Base-by-base conservation (phyloP, 2,888 invertebrate species). In the Apamea anceps region DNA sequence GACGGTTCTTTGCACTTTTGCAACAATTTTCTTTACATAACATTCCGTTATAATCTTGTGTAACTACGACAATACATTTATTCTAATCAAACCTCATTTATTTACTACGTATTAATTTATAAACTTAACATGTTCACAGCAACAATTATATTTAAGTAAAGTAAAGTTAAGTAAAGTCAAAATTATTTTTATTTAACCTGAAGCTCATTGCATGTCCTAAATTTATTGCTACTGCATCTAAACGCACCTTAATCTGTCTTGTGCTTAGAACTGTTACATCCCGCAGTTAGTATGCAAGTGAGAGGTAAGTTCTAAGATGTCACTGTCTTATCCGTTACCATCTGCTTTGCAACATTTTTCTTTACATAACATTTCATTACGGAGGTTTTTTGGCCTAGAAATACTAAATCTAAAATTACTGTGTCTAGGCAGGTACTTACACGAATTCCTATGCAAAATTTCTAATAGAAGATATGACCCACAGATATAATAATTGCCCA, bases 11-110 rank as follows among this genome's bases (percentile, higher is more conserved):
- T 66, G 42, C n/a, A 71, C 37, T 71, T 72, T 79, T 80, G 62
- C 72, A 80, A 80, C 60, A 74, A 77, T 80, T 54, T 71, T 72
- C 15, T 51, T 86, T 82, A 81, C 78, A 77, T 88, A 88, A 87
- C 32, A 73, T 79, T 68, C 4, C 28, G 60, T 67, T 60, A 73
- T 13, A 62, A 62, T 1, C 18, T 32, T 32, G 21, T 21, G 21
- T 4, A 63, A 18, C 21, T 63, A 37, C 5, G 10, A 32, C 32
- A 4, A 28, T 37, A 63, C 18, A 63, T 63, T 63, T 32, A 63
- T 32, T 63, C 8, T 32, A 63, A 2, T 13, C 28, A 62, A 18
- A 0, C 10, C 18, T 63, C 3, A 32, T 32, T 63, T 32, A 28
- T 62, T 62, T 62, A 62, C 28, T 28, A 28, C 8, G 2, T 18